Evolutionary conservation across 2,797 vertebrate genomes (phyloP).

Genomic region (Lateolabrax maculatus): DNA sequence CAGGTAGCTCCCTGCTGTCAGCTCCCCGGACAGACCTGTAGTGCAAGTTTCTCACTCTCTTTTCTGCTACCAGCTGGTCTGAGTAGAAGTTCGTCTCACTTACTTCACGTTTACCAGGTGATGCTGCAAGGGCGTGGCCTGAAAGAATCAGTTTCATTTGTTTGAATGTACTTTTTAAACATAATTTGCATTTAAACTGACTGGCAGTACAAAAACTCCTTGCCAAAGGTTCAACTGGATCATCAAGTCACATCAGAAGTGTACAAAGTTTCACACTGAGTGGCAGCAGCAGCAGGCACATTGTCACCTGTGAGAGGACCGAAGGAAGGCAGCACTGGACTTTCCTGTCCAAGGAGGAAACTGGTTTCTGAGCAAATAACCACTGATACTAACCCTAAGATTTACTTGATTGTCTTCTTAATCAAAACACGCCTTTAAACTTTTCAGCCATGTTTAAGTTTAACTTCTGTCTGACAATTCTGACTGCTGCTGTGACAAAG

Average conservation of each 20-base stretch:
- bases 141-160: conserved; percentile 13
- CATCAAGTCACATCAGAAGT: not conserved
- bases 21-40: conserved; percentile 69
- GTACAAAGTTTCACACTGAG: conserved; percentile 9
- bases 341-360: conserved; percentile 52
- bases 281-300: not conserved
- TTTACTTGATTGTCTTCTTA: not conserved
- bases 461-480: not conserved
- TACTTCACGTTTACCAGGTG: conserved; percentile 65
- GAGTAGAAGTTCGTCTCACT: conserved; percentile 73
- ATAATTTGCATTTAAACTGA: conserved; percentile 65
- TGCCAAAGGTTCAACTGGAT: not conserved
- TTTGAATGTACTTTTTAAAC: conserved; percentile 27
- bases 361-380: conserved; percentile 52
- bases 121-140: conserved; percentile 54
- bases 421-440: not conserved
- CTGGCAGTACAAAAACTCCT: not conserved
- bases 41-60: conserved; percentile 63
- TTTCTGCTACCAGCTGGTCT: conserved; percentile 76
- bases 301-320: conserved; percentile 2
- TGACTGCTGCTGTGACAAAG: not conserved
- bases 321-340: conserved; percentile 4
- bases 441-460: too few species aligned
- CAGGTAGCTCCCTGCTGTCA: conserved; percentile 46
- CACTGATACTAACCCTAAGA: not conserved